Percentiles rank a stretch among this genome's conserved stretches.
Evolutionary conservation across 2,888 invertebrate species (phyloP).

Genomic region (Oscheius myriophilus): DNA sequence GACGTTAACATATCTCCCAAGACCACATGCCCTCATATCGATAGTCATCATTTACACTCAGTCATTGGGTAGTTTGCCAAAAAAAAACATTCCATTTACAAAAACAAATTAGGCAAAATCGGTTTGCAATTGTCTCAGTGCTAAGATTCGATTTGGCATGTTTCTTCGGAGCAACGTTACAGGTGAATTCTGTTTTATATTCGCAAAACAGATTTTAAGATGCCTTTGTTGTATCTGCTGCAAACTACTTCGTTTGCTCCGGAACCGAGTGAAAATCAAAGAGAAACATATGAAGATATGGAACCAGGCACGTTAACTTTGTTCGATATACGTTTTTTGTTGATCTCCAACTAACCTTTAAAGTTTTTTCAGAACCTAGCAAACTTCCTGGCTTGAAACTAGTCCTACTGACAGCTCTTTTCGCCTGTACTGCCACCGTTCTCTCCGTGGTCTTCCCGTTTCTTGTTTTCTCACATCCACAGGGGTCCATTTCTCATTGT

Average conservation of each 20-base stretch:
- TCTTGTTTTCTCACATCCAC: slow-evolving; percentile 44
- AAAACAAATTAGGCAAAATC: slow-evolving; percentile 17
- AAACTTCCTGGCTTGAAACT: slow-evolving; percentile 43
- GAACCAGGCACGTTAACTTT: slow-evolving; percentile 16
- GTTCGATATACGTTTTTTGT: background rate
- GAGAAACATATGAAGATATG: slow-evolving; percentile 26
- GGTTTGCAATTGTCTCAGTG: slow-evolving; percentile 6
- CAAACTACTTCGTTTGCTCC: slow-evolving; percentile 23
- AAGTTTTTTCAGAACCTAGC: slow-evolving; percentile 20
- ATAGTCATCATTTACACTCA: slow-evolving; percentile 19
- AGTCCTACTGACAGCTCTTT: slow-evolving; percentile 43
- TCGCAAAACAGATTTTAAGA: background rate
- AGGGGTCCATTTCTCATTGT: slow-evolving; percentile 42
- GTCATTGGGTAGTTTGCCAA: slow-evolving; percentile 14
- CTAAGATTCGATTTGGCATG: slow-evolving; percentile 19
- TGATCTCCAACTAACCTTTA: background rate
- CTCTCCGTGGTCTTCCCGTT: slow-evolving; percentile 48
- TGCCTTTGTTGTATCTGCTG: slow-evolving; percentile 29
- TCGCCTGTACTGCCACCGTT: slow-evolving; percentile 42
- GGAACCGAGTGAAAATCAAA: slow-evolving; percentile 14
- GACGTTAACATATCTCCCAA: background rate
- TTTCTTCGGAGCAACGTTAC: slow-evolving; percentile 15
- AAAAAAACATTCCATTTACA: background rate
- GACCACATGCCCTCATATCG: background rate
- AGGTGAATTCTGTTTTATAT: background rate